These are phyloP conservation scores for Strongylocentrotus purpuratus DNA, from an alignment of 35 echinoderm and acorn worm genomes.

Conservation along the genomic window DNA sequence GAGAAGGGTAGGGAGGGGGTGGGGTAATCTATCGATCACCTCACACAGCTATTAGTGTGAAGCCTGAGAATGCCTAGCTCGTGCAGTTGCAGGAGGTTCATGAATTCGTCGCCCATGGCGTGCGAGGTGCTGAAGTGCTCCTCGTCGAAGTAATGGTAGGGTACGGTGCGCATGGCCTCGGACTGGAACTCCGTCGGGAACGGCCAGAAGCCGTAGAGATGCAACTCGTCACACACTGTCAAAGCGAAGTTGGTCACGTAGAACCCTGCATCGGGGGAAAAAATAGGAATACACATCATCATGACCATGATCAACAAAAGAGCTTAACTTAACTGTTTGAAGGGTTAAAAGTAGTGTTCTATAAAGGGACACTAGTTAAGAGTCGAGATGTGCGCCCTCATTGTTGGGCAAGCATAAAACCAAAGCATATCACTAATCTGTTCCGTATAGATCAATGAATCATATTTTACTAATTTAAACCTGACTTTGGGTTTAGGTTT, in stretches of 20 bases:
- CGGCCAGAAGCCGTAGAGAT: constrained; percentile 66
- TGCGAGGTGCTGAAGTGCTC: constrained; percentile 35
- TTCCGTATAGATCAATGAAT: too few species aligned
- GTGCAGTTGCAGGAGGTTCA: constrained; percentile 37
- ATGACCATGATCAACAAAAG: background rate
- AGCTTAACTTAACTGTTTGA: background rate
- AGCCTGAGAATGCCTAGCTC: constrained; percentile 26
- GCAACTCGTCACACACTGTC: constrained; percentile 40
- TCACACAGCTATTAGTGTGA: constrained; percentile 30
- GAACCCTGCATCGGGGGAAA: constrained; percentile 23
- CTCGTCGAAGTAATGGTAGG: constrained; percentile 60
- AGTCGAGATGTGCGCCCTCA: background rate
- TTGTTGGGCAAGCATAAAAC: too few species aligned
- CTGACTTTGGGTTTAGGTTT: too few species aligned
- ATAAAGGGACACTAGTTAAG: too few species aligned
- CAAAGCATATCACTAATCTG: too few species aligned
- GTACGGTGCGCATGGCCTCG: constrained; percentile 22
- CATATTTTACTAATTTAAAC: too few species aligned
- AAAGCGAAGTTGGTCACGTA: constrained; percentile 47
- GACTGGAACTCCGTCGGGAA: constrained; percentile 41
- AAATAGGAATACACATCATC: background rate
- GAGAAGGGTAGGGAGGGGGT: background rate
- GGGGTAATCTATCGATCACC: constrained; percentile 3
- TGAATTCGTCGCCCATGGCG: constrained; percentile 54
- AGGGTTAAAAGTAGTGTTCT: too few species aligned